Evolutionary conservation across 2,113 vertebrate species (phyloP).

Genomic region (Psephotus haematonotus): DNA sequence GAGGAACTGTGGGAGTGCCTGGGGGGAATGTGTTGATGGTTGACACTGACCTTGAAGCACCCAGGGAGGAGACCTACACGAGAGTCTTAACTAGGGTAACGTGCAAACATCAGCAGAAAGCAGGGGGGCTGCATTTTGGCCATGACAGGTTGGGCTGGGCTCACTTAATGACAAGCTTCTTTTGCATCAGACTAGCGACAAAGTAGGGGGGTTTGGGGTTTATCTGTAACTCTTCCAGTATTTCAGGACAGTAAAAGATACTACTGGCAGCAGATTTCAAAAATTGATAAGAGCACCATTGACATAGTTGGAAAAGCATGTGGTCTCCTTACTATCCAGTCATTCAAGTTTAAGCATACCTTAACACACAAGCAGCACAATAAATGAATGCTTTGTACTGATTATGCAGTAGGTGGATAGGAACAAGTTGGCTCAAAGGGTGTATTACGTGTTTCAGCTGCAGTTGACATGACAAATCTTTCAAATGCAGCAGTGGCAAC

Average conservation of each 20-base stretch:
- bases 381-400: neutral
- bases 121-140: neutral
- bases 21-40: rapidly evolving
- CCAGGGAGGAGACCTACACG: neutral
- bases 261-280: neutral
- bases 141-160: neutral
- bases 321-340: neutral
- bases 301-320: neutral
- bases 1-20: neutral
- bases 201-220: neutral
- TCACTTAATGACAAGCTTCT: neutral
- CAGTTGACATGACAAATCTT: conserved; percentile 4
- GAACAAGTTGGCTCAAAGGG: neutral
- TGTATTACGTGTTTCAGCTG: neutral
- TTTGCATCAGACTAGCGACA: neutral
- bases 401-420: neutral
- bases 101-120: neutral
- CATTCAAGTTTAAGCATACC: neutral
- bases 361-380: neutral
- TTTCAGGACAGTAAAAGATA: neutral
- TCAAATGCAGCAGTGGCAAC: neutral
- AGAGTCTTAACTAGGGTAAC: neutral
- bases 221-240: neutral
- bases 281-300: neutral
- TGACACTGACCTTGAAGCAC: neutral